phyloP scores from a whole-genome alignment of 2,113 vertebrate species.

The Colinus virginianus region DNA sequence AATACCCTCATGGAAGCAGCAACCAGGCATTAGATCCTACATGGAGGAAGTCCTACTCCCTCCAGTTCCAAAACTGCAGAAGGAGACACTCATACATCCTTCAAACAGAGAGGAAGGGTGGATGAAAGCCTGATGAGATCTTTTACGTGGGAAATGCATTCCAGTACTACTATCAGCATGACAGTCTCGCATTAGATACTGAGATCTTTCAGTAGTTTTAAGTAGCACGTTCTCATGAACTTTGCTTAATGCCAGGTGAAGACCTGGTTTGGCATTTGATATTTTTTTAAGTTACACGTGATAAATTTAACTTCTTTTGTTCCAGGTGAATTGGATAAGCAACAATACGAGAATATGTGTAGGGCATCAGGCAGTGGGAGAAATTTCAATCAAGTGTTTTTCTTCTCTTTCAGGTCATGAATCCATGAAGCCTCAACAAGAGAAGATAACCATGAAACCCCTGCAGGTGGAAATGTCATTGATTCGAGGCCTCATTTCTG shows the following conservation, averaged over 20 bases:
- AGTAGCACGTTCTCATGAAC: not conserved
- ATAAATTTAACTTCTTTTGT: not conserved
- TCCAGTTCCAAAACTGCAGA: not conserved
- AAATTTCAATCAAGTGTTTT: not conserved
- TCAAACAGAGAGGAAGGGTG: not conserved
- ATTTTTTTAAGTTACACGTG: not conserved
- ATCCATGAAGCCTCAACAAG: not conserved
- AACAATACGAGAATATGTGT: not conserved
- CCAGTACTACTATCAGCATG: not conserved
- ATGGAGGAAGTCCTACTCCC: accelerated
- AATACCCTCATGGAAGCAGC: not conserved
- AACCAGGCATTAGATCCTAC: not conserved
- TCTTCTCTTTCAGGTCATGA: not conserved
- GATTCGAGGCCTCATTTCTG: not conserved
- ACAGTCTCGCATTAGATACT: not conserved
- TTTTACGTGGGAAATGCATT: not conserved
- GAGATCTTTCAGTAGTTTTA: not conserved
- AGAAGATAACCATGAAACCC: not conserved
- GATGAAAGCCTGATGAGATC: not conserved
- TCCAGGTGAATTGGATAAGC: not conserved
- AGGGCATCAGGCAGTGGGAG: not conserved
- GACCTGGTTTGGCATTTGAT: not conserved
- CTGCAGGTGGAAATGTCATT: not conserved
- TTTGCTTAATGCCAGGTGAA: not conserved
- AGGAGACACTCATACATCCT: not conserved